Conservation (phyloP, 2,113 vertebrate genomes). For the Passer domesticus region DNA sequence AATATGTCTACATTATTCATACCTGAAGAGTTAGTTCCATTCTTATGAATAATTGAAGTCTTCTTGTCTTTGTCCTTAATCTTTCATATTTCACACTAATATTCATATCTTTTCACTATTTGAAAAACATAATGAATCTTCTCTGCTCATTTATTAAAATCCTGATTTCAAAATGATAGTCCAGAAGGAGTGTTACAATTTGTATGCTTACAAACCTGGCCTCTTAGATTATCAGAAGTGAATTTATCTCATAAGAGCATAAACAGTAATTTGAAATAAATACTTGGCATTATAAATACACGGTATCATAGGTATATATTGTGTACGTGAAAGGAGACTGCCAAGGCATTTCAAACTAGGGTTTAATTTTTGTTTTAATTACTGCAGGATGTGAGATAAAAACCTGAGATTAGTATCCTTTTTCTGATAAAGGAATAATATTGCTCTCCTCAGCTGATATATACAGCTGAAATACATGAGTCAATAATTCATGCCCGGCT, state of each 20-base stretch:
- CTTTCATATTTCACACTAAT: neutral
- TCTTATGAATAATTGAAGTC: conserved; percentile 37
- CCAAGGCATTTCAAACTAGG: neutral
- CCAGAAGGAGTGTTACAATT: neutral
- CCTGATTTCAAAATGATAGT: neutral
- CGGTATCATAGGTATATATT: neutral
- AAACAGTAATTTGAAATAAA: neutral
- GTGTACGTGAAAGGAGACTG: neutral
- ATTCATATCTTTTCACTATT: neutral
- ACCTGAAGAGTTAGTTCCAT: conserved; percentile 21
- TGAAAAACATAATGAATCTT: neutral
- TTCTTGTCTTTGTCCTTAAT: conserved; percentile 26
- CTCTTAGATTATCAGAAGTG: neutral
- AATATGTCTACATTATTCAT: conserved; percentile 45
- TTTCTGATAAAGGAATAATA: neutral
- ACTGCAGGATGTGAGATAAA: neutral
- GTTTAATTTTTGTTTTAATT: neutral
- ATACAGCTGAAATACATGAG: neutral
- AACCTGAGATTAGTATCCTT: neutral
- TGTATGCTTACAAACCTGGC: neutral
- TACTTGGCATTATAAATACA: neutral
- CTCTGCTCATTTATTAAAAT: conserved; percentile 20
- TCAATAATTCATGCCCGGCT: conserved; percentile 4
- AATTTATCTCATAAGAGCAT: neutral
- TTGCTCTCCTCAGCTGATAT: neutral